Conservation (phyloP, 2,888 invertebrate genomes). For the Chymomyza caudatula region DNA sequence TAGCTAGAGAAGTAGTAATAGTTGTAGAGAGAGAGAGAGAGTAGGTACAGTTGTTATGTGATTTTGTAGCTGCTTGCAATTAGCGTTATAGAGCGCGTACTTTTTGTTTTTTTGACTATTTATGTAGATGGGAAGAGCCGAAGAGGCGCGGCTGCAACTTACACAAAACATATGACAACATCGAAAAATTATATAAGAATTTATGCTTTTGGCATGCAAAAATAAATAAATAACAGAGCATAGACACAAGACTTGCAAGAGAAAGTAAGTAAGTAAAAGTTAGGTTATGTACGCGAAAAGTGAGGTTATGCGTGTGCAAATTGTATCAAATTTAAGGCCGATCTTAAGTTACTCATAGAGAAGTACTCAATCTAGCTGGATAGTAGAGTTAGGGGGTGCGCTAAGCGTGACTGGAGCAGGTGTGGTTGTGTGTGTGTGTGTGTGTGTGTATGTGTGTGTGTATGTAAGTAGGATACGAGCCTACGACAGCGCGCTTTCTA, state of each 20-base stretch:
- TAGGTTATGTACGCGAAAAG: constrained; percentile 18
- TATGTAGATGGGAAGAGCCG: constrained; percentile 17
- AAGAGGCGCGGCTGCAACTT: constrained; percentile 11
- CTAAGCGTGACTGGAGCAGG: constrained; percentile 13
- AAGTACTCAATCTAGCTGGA: constrained; percentile 61
- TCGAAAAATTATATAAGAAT: constrained; percentile 26
- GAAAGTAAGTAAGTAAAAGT: constrained; percentile 24
- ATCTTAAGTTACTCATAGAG: background rate
- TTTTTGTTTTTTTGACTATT: constrained; percentile 8
- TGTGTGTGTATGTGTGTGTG: constrained; percentile 9
- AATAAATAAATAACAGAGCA: constrained; percentile 25
- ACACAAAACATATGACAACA: constrained; percentile 34
- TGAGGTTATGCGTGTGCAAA: background rate
- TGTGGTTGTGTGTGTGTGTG: constrained; percentile 32
- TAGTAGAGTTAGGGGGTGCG: constrained; percentile 13
- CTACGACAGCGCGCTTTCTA: constrained; percentile 53
- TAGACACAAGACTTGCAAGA: constrained; percentile 50
- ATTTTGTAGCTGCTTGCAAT: too few species aligned
- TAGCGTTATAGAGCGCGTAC: constrained; percentile 33
- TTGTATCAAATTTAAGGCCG: background rate
- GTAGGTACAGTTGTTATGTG: background rate
- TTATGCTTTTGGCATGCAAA: background rate
- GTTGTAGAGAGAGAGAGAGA: constrained; percentile 12
- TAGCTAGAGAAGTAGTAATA: constrained; percentile 29
- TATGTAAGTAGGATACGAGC: constrained; percentile 23